These are phyloP conservation scores for Taenioides sp. DNA, from an alignment of 2,797 vertebrate genomes.

Conservation along the genomic window DNA sequence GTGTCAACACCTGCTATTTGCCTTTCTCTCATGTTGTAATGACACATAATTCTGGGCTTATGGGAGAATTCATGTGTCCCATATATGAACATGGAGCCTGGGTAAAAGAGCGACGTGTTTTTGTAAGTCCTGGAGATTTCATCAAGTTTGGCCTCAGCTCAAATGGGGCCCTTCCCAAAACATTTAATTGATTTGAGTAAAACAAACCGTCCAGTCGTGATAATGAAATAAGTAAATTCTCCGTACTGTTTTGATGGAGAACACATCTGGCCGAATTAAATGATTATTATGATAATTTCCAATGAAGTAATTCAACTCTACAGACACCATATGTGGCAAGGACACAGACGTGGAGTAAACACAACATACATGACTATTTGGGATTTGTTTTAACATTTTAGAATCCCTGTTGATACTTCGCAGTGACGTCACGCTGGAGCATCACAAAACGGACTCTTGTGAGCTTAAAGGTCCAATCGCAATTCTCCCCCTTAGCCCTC, in stretches of 20 bases:
- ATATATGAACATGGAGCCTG: not conserved
- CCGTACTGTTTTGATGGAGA: slow-evolving; percentile 15
- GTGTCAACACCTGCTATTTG: slow-evolving; percentile 41
- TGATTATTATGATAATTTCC: slow-evolving; percentile 11
- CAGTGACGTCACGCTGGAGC: too few species aligned
- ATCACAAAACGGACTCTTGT: too few species aligned
- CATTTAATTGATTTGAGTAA: slow-evolving; percentile 25
- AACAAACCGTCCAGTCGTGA: slow-evolving; percentile 26
- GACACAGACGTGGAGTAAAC: not conserved
- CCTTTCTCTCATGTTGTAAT: slow-evolving; percentile 29
- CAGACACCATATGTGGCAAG: not conserved
- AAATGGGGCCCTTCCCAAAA: slow-evolving; percentile 21
- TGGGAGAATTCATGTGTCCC: not conserved
- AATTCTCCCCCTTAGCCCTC: too few species aligned
- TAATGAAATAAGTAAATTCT: slow-evolving; percentile 19
- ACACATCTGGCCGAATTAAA: slow-evolving; percentile 16
- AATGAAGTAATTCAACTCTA: not conserved
- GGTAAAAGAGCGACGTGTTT: slow-evolving; percentile 1
- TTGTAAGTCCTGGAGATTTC: slow-evolving; percentile 4
- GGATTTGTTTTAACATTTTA: too few species aligned
- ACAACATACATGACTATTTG: not conserved
- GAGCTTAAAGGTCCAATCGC: too few species aligned
- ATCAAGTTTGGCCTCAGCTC: slow-evolving; percentile 4
- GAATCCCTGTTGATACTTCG: too few species aligned
- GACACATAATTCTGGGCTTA: slow-evolving; percentile 22